phyloP scores from a whole-genome alignment of 2,797 vertebrate species.

The Sebastes matsubarae region DNA sequence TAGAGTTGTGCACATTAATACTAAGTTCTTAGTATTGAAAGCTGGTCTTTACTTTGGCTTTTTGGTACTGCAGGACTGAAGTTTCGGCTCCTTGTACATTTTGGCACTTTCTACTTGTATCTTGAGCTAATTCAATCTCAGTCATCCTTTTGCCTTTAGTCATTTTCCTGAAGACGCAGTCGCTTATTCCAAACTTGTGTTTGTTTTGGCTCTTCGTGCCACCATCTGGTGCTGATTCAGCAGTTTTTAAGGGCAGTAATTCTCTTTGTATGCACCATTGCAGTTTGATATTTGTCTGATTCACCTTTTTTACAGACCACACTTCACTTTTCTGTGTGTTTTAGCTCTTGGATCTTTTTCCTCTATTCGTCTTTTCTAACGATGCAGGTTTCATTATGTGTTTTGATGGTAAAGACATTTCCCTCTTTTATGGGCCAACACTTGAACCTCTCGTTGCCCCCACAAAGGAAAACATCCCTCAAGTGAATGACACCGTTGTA shows the following conservation, averaged over 20 bases:
- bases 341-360: constrained; percentile 26
- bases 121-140: constrained; percentile 36
- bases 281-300: constrained; percentile 42
- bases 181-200: constrained; percentile 29
- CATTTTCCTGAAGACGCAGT: constrained; percentile 10
- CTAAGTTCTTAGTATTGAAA: constrained; percentile 51
- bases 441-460: constrained; percentile 27
- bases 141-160: constrained; percentile 26
- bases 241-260: constrained; percentile 42
- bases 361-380: constrained; percentile 8
- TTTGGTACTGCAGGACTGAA: constrained; percentile 28
- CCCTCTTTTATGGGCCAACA: constrained; percentile 24
- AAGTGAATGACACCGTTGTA: constrained; percentile 41
- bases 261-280: constrained; percentile 36
- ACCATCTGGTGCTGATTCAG: constrained; percentile 63
- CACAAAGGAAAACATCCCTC: constrained; percentile 49
- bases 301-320: constrained; percentile 27
- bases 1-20: constrained; percentile 61
- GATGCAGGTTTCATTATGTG: constrained; percentile 25
- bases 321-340: constrained; percentile 31
- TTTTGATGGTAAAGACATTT: constrained; percentile 39
- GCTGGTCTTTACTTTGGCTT: constrained; percentile 48
- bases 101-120: constrained; percentile 60
- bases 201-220: constrained; percentile 44
- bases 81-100: constrained; percentile 45